Evolutionary conservation across 2,888 invertebrate species (phyloP), one percentile per base, ranked within the genome.

Genomic region (Biston betularia): DNA sequence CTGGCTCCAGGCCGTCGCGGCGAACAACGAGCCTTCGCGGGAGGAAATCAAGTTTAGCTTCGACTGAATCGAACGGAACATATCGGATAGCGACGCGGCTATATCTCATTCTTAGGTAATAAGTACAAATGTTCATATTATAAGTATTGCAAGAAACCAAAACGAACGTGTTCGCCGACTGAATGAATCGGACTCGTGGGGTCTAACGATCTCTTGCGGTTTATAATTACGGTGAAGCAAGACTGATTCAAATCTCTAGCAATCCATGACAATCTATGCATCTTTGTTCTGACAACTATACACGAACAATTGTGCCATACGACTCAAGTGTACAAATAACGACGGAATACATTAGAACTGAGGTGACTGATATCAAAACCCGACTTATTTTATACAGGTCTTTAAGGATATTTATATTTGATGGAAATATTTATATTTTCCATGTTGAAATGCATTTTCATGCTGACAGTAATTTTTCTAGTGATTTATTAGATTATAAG

Each of bases 1-100:
- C 81, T 94, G 96, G 85, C 85, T 96, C 42, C 95, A 95, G 70
- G 95, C 95, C 0, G 89, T 95, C 11, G 94, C 95, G 0, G 95
- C 95, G 38, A 94, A 93, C 65, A 94, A 94, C 65, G 92, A 94
- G 49, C 94, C 94, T 53, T 90, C 94, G 56, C 93, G 95, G 48
- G 94, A 95, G 65, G 91, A 93, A 71, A 89, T 93, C 56, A 92
- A 92, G 71, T 93, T 93, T 71, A 93, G 93, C 77, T 93, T 93
- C 71, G 93, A 93, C 79, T 93, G 83, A 86, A 69, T 15, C 69
- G 49, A 58, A 58, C 57, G 9, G 11, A 35, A 66, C 72, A 74
- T 74, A 72, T 74, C 71, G 61, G 63, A 15, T 10, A 42, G 35
- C 40, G 49, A 14, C 42, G 49, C 44, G 44, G 44, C 14, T n/a